These are phyloP conservation scores for Catharus ustulatus DNA, from an alignment of 2,797 vertebrate species.

Conservation along the genomic window DNA sequence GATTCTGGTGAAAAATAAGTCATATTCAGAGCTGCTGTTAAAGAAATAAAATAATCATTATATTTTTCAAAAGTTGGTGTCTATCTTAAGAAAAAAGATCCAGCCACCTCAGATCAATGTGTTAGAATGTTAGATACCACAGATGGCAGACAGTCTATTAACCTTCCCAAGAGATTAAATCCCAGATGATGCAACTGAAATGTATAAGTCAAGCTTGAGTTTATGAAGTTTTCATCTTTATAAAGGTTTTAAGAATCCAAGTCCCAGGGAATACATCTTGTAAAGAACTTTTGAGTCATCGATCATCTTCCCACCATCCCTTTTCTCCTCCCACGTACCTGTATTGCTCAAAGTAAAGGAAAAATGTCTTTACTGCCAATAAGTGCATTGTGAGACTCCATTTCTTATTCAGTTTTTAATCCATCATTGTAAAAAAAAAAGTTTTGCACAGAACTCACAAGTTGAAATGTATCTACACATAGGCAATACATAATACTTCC, in stretches of 20 bases:
- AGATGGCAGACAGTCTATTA: slow-evolving; percentile 50
- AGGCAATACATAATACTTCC: neutral
- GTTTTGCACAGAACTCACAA: neutral
- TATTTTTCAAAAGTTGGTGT: neutral
- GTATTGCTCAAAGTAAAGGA: slow-evolving; percentile 29
- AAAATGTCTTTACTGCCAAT: slow-evolving; percentile 39
- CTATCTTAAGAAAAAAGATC: neutral
- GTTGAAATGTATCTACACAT: neutral
- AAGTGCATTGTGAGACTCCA: neutral
- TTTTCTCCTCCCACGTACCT: slow-evolving; percentile 54
- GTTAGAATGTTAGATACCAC: slow-evolving; percentile 35
- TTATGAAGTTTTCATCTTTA: slow-evolving; percentile 24
- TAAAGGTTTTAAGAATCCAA: slow-evolving; percentile 20
- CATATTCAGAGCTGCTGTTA: neutral
- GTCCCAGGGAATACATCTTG: slow-evolving; percentile 30
- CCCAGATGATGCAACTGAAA: slow-evolving; percentile 28
- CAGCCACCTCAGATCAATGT: neutral
- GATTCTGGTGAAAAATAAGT: neutral
- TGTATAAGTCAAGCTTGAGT: neutral
- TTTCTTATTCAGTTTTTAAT: slow-evolving; percentile 17
- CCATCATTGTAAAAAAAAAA: neutral
- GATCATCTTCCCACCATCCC: slow-evolving; percentile 61
- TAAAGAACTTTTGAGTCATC: slow-evolving; percentile 65
- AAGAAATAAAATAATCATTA: neutral
- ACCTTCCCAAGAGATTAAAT: slow-evolving; percentile 35